phyloP scores from a whole-genome alignment of 2,113 vertebrate species.

The Anguilla rostrata region DNA sequence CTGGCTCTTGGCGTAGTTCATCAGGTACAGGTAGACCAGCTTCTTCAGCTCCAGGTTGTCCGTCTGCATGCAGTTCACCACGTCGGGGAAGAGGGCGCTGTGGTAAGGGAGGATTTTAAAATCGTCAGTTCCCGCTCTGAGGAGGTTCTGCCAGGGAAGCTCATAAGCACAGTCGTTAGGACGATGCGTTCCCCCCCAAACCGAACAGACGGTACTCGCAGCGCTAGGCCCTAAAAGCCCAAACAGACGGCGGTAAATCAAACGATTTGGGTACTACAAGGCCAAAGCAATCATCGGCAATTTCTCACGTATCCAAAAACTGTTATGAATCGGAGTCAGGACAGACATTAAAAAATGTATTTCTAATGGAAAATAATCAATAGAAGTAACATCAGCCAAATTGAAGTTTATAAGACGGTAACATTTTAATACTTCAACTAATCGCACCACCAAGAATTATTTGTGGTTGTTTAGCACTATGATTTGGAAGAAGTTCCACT shows the following conservation, averaged over 20 bases:
- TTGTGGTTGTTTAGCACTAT: background rate
- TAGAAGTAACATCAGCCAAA: background rate
- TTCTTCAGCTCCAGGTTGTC: conserved; percentile 99
- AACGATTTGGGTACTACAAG: background rate
- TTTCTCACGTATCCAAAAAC: background rate
- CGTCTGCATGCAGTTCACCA: conserved; percentile 99
- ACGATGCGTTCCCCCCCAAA: background rate
- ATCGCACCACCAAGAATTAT: background rate
- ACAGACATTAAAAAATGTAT: background rate
- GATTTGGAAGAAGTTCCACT: background rate
- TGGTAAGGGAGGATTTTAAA: background rate
- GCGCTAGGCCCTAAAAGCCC: background rate
- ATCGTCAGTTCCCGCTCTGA: background rate
- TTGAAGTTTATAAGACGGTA: background rate
- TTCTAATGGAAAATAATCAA: background rate
- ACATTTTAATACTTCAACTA: background rate
- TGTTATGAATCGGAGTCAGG: background rate
- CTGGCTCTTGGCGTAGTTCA: conserved; percentile 99
- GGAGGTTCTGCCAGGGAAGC: background rate
- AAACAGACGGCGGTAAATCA: background rate
- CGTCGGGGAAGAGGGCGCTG: conserved; percentile 94
- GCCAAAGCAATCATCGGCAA: background rate
- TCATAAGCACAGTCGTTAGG: background rate
- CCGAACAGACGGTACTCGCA: background rate
- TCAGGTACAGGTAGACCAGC: conserved; percentile 95